Base-by-base conservation (phyloP, 1,140 invertebrate species). In the Glomeris maerens region DNA sequence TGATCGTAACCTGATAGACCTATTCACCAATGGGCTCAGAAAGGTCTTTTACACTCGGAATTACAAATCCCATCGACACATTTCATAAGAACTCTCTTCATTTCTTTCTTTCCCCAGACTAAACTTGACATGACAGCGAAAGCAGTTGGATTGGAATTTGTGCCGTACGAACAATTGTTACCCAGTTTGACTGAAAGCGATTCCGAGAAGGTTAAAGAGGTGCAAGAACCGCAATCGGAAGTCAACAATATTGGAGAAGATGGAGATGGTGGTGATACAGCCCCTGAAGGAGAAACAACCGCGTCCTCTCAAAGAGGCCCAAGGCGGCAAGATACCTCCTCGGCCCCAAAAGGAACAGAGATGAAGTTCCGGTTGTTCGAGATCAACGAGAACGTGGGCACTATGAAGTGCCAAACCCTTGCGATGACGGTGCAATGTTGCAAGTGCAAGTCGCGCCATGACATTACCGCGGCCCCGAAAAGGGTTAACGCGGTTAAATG, bases 111-210 rank as follows among this genome's bases (percentile, higher is more conserved):
- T 21, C 25, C 17, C 5, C 5, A 42, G 40, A 21, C 40, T 21
- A 42, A 42, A 42, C 40, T 17, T 17, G 4, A 42, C 25, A 17
- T 7, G 5, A 25, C 20, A 5, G 40, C 40, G 5, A 21, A 42
- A 42, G 40, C 5, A 42, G 40, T 25, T 7, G 40, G 40, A 42
- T 4, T 42, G 5, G 40, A 42, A 25, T 42, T 42, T 17, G 40
- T 42, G 10, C 40, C 40, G 5, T 42, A 21, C 20, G 17, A 42
- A 5, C 5, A 42, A 5, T 17, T 42, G 5, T n/a, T n/a, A n/a
- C n/a, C n/a, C n/a, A n/a, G n/a, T n/a, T n/a, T n/a, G n/a, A n/a
- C n/a, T n/a, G n/a, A n/a, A n/a, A n/a, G n/a, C n/a, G n/a, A n/a
- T n/a, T n/a, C n/a, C n/a, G n/a, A n/a, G n/a, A n/a, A n/a, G n/a